Base-by-base conservation (phyloP, 2,888 invertebrate genomes). In the Cephus rjabovi region DNA sequence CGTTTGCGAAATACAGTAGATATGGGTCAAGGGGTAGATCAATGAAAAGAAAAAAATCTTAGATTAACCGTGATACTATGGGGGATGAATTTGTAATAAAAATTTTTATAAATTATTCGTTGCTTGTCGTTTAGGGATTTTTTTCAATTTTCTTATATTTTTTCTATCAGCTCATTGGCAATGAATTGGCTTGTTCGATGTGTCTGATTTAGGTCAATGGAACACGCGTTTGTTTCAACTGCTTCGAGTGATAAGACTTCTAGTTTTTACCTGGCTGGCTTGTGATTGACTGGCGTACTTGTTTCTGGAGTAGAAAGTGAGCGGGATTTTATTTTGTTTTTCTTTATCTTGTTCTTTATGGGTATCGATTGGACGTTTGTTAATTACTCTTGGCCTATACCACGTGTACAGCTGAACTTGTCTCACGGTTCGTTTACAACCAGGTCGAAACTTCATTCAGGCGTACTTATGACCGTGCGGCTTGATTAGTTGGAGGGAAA, bases 261-360 rank as follows among this genome's bases (percentile, higher is more conserved):
- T 56, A 56, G 56, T 23, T 56, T 56, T 56, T 56, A 56, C 56
- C 56, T 23, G 56, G 56, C 23, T 56, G 56, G 56, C 9, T 56
- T 56, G 56, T 56, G 56, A 56, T 56, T 56, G 56, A 56, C 56
- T 56, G 56, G 69, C 78, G 73, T 79, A 77, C 77, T 73, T 79
- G 78, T 78, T 81, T 76, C 76, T 78, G 81, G 80, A 86, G 87
- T 90, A 90, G 90, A 90, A 90, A 90, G 90, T 89, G 89, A 85
- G 88, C 84, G 56, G 56, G 56, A 56, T 77, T 81, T 77, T 80
- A 33, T 77, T 78, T 75, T 77, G 31, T 73, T 78, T 78, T 75
- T 35, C 74, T 75, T 6, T 75, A 15, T 70, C 70, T 73, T 76
- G 23, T 37, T 34, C 37, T 34, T 69, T 75, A 76, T 56, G 56